Evolutionary conservation across 2,797 vertebrate species (phyloP), one percentile per base, ranked within the genome.

Genomic region (Dryobates pubescens): DNA sequence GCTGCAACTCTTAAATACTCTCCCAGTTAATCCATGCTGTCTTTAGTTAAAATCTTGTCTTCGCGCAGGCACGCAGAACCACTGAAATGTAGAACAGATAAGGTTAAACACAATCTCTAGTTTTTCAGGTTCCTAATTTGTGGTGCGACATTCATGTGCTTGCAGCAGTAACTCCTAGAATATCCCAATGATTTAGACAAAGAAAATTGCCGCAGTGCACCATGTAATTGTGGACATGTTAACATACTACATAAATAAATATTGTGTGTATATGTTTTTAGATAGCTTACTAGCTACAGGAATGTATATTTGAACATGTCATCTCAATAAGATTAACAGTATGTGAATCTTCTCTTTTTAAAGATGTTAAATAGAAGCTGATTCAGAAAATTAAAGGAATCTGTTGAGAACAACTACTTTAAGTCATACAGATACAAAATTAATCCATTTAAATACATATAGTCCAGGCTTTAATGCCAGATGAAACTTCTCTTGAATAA

Each of bases 131-230:
- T 71, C 22, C 22, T 27, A 3, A 62, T 79, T 53, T 41, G 14
- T 68, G 36, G 36, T 59, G 49, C 17, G 56, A 32, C 7, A 10
- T 4, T n/a, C 4, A 7, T 0, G 1, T 20, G n/a, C 10, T 54
- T 43, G 15, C 30, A 72, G 20, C 56, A 89, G 70, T 12, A 71
- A 7, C 51, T 72, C 45, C 26, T 70, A 24, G 30, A 86, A 47
- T 54, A 53, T 27, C 47, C 45, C 18, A 45, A 13, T 69, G 34
- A 19, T 73, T 64, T 69, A 54, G 45, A 53, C 34, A 43, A 75
- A 54, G 14, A 86, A 71, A 78, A 27, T 38, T 49, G 36, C 8
- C 13, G 68, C 30, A 26, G 16, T 51, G 16, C 14, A 54, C 17
- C 36, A 30, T 43, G 8, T 24, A 59, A 68, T 4, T 34, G 17